These are phyloP conservation scores for Tenebrosternarchus preto DNA, from an alignment of 2,113 vertebrate genomes.

Conservation along the genomic window DNA sequence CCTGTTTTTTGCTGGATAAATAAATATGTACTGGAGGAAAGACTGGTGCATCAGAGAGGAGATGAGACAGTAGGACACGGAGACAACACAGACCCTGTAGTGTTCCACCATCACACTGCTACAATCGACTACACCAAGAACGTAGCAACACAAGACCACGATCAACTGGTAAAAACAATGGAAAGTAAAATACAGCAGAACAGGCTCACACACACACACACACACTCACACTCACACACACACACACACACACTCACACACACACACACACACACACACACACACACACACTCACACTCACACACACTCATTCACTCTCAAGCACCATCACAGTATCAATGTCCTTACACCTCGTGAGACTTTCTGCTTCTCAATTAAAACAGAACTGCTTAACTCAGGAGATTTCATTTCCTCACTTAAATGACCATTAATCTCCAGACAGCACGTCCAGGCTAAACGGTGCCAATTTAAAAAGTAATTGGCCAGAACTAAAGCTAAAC, in stretches of 20 bases:
- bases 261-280: background rate
- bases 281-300: background rate
- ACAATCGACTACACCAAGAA: background rate
- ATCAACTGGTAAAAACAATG: background rate
- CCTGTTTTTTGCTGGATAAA: constrained; percentile 51
- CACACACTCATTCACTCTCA: background rate
- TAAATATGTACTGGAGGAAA: constrained; percentile 38
- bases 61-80: no score
- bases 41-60: background rate
- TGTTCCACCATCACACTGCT: background rate
- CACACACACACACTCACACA: background rate
- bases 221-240: background rate
- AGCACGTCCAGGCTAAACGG: constrained; percentile 15
- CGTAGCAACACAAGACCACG: background rate
- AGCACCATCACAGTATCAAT: background rate
- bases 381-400: constrained; percentile 12
- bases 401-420: constrained; percentile 35
- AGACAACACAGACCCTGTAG: background rate
- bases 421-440: constrained; percentile 42
- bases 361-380: constrained; percentile 27
- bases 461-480: constrained; percentile 6
- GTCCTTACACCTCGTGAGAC: constrained; percentile 16
- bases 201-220: background rate
- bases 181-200: background rate
- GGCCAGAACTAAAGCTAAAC: background rate